Conservation (phyloP, 2,113 vertebrate species). For the Patagioenas fasciata region DNA sequence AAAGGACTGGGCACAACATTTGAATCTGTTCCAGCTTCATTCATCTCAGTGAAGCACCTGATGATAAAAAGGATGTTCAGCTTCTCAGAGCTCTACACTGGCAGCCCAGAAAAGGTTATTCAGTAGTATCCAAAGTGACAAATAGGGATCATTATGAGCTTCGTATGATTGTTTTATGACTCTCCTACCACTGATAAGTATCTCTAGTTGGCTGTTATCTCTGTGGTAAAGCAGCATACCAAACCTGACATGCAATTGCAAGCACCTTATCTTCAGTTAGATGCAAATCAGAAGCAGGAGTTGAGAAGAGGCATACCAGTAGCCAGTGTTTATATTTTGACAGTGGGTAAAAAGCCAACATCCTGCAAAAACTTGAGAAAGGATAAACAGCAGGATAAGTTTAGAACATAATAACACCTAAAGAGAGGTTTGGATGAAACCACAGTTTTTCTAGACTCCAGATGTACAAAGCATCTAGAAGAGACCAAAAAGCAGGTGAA, state of each 20-base stretch:
- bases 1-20: not conserved
- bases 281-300: not conserved
- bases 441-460: not conserved
- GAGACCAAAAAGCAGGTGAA: not conserved
- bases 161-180: not conserved
- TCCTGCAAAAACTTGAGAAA: not conserved
- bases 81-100: not conserved
- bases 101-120: not conserved
- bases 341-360: not conserved
- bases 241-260: not conserved
- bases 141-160: not conserved
- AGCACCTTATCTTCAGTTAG: not conserved
- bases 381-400: not conserved
- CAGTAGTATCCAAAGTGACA: not conserved
- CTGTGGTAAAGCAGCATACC: not conserved
- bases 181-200: not conserved
- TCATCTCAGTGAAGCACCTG: not conserved
- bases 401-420: not conserved
- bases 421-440: not conserved
- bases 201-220: not conserved
- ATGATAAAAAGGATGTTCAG: not conserved
- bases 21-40: not conserved
- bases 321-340: not conserved
- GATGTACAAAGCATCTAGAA: not conserved
- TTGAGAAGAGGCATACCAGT: not conserved